phyloP scores from a whole-genome alignment of 2,888 invertebrate species.

The Drosophila prolongata region DNA sequence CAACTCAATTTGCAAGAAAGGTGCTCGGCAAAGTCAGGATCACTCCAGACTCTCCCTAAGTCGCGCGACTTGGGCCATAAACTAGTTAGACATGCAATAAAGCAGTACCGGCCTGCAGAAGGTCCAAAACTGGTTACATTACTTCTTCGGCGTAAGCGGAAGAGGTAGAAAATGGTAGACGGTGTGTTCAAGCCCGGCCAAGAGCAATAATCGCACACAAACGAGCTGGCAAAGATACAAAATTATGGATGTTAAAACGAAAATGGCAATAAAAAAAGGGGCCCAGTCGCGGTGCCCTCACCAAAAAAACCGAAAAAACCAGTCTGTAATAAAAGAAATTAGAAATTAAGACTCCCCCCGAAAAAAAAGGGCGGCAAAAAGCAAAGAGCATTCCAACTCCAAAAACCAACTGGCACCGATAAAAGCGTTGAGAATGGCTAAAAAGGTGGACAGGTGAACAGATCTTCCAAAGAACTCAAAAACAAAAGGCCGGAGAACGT shows the following conservation, averaged over 20 bases:
- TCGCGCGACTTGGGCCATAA: slow-evolving; percentile 49
- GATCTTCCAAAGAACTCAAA: slow-evolving; percentile 46
- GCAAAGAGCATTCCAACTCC: slow-evolving; percentile 35
- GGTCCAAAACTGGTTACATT: slow-evolving; percentile 78
- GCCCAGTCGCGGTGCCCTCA: slow-evolving; percentile 2
- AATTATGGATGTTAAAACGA: slow-evolving; percentile 67
- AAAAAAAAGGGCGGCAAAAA: slow-evolving; percentile 54
- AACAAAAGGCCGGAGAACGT: slow-evolving; percentile 45
- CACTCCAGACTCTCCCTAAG: slow-evolving; percentile 20
- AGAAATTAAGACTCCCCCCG: slow-evolving; percentile 47
- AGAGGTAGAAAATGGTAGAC: slow-evolving; percentile 29
- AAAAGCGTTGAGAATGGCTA: slow-evolving; percentile 41
- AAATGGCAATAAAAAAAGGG: slow-evolving; percentile 70
- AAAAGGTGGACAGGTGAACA: slow-evolving; percentile 51
- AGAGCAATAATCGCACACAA: slow-evolving; percentile 45
- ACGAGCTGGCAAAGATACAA: slow-evolving; percentile 56
- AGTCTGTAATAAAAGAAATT: slow-evolving; percentile 57
- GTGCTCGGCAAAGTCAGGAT: slow-evolving; percentile 13
- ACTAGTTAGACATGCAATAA: slow-evolving; percentile 75
- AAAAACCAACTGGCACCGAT: slow-evolving; percentile 19
- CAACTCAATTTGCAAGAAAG: slow-evolving; percentile 55
- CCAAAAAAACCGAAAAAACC: slow-evolving; percentile 10
- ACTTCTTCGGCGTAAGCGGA: slow-evolving; percentile 33
- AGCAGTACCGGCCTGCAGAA: slow-evolving; percentile 47
- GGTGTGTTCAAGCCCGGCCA: slow-evolving; percentile 25